Percentiles rank a stretch among this genome's conserved stretches.
Evolutionary conservation across 1,140 invertebrate genomes (phyloP).

Genomic region (Goniozus legneri): DNA sequence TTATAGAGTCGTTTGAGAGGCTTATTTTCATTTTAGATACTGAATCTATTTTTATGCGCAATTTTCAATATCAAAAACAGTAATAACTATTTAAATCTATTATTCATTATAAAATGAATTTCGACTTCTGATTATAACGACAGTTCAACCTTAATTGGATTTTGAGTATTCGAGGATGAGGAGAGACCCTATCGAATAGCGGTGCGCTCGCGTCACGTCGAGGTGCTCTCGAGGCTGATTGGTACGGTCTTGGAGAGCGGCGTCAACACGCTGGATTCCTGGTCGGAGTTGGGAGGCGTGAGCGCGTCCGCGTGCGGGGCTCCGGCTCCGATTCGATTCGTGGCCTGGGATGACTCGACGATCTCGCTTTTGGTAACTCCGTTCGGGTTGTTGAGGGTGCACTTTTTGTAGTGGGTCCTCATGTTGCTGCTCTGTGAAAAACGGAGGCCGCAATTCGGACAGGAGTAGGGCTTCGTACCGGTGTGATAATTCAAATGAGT

Average conservation of each 20-base stretch:
- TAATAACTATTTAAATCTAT: no score
- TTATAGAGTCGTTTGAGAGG: no score
- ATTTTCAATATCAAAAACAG: no score
- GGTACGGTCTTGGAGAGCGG: constrained; percentile 23
- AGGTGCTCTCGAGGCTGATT: no score
- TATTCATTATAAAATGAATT: no score
- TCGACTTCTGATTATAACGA: no score
- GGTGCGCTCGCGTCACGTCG: no score
- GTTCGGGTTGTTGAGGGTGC: constrained; percentile 38
- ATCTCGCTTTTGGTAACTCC: neutral
- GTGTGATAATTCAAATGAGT: constrained; percentile 82
- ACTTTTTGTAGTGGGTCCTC: constrained; percentile 75
- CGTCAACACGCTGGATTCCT: constrained; percentile 31
- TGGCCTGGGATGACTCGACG: constrained; percentile 1
- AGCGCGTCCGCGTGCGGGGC: constrained; percentile 13
- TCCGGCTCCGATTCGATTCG: neutral
- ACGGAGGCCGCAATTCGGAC: constrained; percentile 66
- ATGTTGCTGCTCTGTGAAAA: constrained; percentile 79
- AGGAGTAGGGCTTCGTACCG: constrained; percentile 72
- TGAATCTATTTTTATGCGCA: no score
- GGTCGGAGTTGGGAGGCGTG: constrained; percentile 40
- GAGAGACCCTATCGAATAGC: no score
- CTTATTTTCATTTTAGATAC: no score
- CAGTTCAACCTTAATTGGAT: no score
- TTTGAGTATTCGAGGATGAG: no score